Conservation (phyloP, 1,140 invertebrate species). For the Drosophila kohkoa region DNA sequence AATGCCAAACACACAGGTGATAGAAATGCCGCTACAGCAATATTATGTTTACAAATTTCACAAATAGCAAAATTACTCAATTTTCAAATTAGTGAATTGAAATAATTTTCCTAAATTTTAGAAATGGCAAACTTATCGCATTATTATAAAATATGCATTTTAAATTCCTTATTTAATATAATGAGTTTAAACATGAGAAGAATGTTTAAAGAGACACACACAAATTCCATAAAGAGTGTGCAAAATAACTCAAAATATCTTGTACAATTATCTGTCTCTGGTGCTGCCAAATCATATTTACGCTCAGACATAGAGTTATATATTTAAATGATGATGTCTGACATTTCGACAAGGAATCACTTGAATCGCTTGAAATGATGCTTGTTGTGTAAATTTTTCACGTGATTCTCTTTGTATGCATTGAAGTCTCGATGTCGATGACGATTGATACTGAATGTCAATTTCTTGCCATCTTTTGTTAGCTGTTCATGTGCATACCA, state of each 20-base stretch:
- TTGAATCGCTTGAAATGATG: constrained; percentile 19
- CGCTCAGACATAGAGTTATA: neutral
- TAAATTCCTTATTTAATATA: too few relatives aligned
- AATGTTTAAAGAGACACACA: too few relatives aligned
- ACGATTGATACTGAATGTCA: constrained; percentile 4
- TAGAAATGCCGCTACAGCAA: neutral
- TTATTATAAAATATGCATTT: too few relatives aligned
- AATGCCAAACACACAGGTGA: too few relatives aligned
- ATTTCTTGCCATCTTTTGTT: constrained; percentile 26
- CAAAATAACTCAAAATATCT: neutral
- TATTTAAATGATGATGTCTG: neutral
- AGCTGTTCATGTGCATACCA: constrained; percentile 1
- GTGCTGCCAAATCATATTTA: neutral
- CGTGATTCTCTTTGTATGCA: constrained; percentile 5
- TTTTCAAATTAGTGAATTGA: too few relatives aligned
- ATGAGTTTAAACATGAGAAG: too few relatives aligned
- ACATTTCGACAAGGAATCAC: neutral
- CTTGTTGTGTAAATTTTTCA: constrained; percentile 25
- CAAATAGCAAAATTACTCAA: too few relatives aligned
- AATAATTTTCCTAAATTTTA: neutral
- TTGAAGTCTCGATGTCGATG: constrained; percentile 8
- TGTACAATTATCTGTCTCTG: neutral
- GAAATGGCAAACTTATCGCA: neutral
- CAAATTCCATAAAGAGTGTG: too few relatives aligned
- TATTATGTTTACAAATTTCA: neutral